Conservation (phyloP, 2,797 vertebrate species). For the Eospalax fontanierii region DNA sequence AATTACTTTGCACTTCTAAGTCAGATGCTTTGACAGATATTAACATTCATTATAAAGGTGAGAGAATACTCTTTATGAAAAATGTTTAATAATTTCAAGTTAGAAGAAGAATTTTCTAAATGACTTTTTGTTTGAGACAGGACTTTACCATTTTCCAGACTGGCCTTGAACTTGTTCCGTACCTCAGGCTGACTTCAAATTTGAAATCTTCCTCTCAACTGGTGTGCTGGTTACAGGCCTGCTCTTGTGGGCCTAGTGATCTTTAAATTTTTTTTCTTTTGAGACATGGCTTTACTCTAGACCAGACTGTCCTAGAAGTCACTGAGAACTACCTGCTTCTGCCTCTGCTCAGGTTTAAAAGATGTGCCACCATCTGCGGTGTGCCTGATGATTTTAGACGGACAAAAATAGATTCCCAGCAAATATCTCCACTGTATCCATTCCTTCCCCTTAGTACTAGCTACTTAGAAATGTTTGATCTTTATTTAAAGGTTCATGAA, state of each 20-base stretch:
- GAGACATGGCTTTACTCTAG: no score
- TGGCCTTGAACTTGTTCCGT: not conserved
- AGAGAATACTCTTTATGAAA: constrained; percentile 64
- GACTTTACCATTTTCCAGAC: not conserved
- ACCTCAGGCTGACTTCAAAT: not conserved
- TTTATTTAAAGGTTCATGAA: constrained; percentile 47
- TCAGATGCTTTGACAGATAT: constrained; percentile 67
- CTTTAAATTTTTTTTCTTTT: not conserved
- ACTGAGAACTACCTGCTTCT: no score
- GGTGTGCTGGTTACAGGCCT: not conserved
- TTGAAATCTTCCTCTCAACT: not conserved
- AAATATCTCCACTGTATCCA: not conserved
- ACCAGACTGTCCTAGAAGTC: no score
- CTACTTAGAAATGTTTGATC: constrained; percentile 11
- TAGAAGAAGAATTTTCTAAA: not conserved
- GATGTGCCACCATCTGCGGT: no score
- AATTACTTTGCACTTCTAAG: constrained; percentile 69
- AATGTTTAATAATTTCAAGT: constrained; percentile 68
- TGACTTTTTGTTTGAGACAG: not conserved
- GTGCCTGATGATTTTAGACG: not conserved
- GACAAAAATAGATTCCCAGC: constrained; percentile 36
- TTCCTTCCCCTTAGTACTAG: not conserved
- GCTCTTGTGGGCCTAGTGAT: not conserved
- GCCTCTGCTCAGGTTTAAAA: no score
- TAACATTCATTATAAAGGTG: constrained; percentile 65